Evolutionary conservation across 2,797 vertebrate species (phyloP).

Genomic region (Peromyscus attwateri): DNA sequence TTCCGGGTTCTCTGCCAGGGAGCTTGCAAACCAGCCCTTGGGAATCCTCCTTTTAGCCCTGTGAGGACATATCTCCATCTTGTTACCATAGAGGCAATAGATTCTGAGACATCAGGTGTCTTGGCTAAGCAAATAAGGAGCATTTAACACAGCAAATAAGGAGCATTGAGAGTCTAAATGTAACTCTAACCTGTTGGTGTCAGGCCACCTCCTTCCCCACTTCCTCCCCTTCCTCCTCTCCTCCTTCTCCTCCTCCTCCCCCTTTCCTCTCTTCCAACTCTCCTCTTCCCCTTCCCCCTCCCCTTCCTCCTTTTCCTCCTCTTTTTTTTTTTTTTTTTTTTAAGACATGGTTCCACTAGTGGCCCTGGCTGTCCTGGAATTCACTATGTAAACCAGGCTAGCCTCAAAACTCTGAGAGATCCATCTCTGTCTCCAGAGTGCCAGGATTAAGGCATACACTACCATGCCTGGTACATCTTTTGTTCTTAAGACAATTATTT

Average conservation of each 20-base stretch:
- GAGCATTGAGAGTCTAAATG: neutral
- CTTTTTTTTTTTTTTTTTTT: neutral
- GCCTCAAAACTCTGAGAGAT: neutral
- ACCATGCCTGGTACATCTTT: neutral
- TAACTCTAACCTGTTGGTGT: neutral
- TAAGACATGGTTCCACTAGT: neutral
- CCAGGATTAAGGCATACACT: neutral
- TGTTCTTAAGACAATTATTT: neutral
- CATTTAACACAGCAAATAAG: neutral
- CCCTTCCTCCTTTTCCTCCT: too few relatives aligned
- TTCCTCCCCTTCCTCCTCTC: too few relatives aligned
- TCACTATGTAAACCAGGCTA: neutral
- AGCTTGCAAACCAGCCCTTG: neutral
- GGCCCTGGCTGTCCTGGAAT: neutral
- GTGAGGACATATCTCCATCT: fast-evolving
- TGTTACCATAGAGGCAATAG: neutral
- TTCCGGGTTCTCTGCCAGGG: conserved; percentile 5
- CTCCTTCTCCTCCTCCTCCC: too few relatives aligned
- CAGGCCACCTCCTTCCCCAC: neutral
- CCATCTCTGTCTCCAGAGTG: neutral
- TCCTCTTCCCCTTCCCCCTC: too few relatives aligned
- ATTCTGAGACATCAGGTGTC: neutral
- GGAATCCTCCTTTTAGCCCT: neutral
- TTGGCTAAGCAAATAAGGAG: neutral
- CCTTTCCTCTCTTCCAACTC: too few relatives aligned